phyloP scores from a whole-genome alignment of 1,140 invertebrate species.

The Trichonephila clavata region DNA sequence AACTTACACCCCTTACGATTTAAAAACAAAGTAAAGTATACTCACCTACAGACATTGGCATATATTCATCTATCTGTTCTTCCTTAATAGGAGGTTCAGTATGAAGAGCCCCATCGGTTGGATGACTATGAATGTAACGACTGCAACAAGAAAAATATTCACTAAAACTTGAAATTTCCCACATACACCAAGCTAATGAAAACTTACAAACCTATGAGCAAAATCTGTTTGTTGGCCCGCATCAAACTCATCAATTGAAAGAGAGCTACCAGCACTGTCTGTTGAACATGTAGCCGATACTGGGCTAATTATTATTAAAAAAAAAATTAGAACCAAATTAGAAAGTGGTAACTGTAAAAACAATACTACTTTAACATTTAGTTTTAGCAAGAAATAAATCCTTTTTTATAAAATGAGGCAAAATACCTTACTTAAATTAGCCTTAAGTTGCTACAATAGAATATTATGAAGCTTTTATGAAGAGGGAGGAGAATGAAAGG shows the following conservation, averaged over 20 bases:
- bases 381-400: no score
- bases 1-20: no score
- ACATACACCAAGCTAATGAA: not conserved
- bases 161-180: not conserved
- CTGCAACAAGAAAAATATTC: constrained; percentile 54
- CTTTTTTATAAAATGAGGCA: no score
- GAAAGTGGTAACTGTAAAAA: no score
- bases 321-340: not conserved
- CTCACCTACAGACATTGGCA: constrained; percentile 76
- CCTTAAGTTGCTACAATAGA: no score
- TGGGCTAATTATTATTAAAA: constrained; percentile 19
- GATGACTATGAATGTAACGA: constrained; percentile 84
- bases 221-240: constrained; percentile 71
- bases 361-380: no score
- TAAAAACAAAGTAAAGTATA: not conserved
- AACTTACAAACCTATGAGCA: constrained; percentile 61
- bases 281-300: constrained; percentile 67
- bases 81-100: constrained; percentile 84
- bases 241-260: constrained; percentile 75
- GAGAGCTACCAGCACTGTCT: constrained; percentile 69
- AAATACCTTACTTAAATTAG: no score
- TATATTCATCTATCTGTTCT: constrained; percentile 78
- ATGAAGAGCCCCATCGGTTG: constrained; percentile 83
- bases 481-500: no score
- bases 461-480: no score